A percentile compares a stretch with the other conserved stretches of the same genome.
Evolutionary conservation across 2,888 invertebrate species (phyloP).

Genomic region (Scaptodrosophila latifasciaeformis): DNA sequence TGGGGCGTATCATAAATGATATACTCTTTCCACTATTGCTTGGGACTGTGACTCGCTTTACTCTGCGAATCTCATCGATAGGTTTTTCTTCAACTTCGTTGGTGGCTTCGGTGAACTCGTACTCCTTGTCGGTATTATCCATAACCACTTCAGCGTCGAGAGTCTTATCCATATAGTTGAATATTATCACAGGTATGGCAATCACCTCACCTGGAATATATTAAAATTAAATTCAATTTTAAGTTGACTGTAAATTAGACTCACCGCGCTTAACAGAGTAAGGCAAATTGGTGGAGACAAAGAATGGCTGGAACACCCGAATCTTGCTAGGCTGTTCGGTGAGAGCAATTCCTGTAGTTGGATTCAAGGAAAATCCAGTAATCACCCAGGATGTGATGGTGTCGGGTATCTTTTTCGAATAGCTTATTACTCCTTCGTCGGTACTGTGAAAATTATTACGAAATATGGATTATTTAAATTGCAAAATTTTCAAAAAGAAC

Average conservation of each 20-base stretch:
- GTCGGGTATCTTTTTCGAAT: conserved; percentile 81
- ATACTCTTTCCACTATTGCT: conserved; percentile 86
- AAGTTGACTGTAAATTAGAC: conserved; percentile 55
- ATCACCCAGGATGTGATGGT: conserved; percentile 91
- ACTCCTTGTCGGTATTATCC: conserved; percentile 86
- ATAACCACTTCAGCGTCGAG: conserved; percentile 87
- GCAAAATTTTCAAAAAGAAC: too few relatives aligned
- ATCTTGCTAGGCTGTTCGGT: conserved; percentile 81
- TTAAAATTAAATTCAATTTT: too few relatives aligned
- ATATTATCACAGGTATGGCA: conserved; percentile 89
- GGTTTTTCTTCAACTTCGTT: conserved; percentile 83
- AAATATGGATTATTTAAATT: too few relatives aligned
- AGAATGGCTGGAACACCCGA: conserved; percentile 88
- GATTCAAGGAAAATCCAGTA: conserved; percentile 87
- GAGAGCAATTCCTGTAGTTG: conserved; percentile 84
- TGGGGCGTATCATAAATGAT: conserved; percentile 89
- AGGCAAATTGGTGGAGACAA: conserved; percentile 90
- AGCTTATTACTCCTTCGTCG: too few relatives aligned
- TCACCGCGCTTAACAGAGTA: conserved; percentile 92
- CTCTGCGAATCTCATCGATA: conserved; percentile 75
- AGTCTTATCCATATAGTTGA: conserved; percentile 89
- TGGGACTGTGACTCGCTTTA: conserved; percentile 78
- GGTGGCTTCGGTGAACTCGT: conserved; percentile 86
- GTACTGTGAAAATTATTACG: too few relatives aligned
- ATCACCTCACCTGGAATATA: conserved; percentile 87